These are phyloP conservation scores for Leptopilina clavipes DNA, from an alignment of 1,140 invertebrate species.

Conservation along the genomic window DNA sequence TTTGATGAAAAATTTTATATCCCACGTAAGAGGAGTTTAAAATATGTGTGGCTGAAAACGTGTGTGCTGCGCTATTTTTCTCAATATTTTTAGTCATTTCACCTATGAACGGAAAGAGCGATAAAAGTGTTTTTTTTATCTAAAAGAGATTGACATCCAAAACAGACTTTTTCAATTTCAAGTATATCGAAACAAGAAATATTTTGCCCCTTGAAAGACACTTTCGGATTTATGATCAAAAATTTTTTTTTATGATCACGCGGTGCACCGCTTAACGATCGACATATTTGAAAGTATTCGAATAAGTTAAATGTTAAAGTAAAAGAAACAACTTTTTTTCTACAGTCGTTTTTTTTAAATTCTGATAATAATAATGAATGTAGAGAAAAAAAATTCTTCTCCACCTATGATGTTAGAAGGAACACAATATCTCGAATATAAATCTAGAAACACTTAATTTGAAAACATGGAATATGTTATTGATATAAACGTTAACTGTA, in stretches of 20 bases:
- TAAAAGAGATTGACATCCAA: conserved; percentile 21
- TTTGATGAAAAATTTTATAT: conserved; percentile 22
- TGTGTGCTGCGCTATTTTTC: neutral
- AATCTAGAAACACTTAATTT: too few species aligned
- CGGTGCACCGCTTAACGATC: neutral
- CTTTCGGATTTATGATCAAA: conserved; percentile 6
- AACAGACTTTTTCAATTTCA: conserved; percentile 32
- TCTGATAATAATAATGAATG: too few species aligned
- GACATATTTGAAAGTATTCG: neutral
- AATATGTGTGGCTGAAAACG: conserved; percentile 22
- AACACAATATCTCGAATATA: too few species aligned
- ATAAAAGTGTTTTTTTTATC: conserved; percentile 22
- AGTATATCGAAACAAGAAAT: conserved; percentile 17
- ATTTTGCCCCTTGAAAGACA: conserved; percentile 6
- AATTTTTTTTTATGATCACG: neutral
- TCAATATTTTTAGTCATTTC: conserved; percentile 18
- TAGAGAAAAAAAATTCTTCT: too few species aligned
- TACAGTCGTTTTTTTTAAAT: too few species aligned
- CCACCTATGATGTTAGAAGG: too few species aligned
- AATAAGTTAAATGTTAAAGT: neutral
- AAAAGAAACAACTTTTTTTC: too few species aligned
- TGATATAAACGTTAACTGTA: neutral
- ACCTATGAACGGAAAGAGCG: neutral
- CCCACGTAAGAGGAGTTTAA: conserved; percentile 1
- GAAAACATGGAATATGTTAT: too few species aligned